Evolutionary conservation across 1,140 invertebrate species (phyloP), one percentile per base, ranked within the genome.

Genomic region (Homarus americanus): DNA sequence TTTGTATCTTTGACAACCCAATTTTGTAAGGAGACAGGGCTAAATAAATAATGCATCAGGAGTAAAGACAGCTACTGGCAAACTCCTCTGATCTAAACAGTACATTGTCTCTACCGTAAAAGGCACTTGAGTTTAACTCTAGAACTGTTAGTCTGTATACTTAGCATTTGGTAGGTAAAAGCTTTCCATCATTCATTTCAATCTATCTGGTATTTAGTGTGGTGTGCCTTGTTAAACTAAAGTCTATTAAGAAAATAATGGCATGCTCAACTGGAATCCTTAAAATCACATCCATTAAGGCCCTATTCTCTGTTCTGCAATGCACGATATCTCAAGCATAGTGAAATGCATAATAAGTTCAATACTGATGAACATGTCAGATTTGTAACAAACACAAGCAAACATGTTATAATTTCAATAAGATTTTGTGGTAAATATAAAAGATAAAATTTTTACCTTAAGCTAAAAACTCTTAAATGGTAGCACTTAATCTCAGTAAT

Each of bases 121-220:
- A 90, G 88, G 88, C 88, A 90, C 88, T 90, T 90, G 88, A 90
- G 83, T 90, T 90, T 82, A 90, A 73, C 49, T 90, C 53, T 53
- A 78, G 58, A 90, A 90, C 44, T 75, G 36, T 82, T 82, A 80
- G 41, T 58, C 73, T 63, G 53, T 75, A 79, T 69, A 78, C 32
- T 36, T 41, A 20, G n/a, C n/a, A n/a, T n/a, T n/a, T 73, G 41
- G 53, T 36, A 86, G 38, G 82, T n/a, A 17, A 58, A 78, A 40
- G 24, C 58, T 63, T 63, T 69, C 84, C 28, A 49, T 44, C 40
- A 38, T 76, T 44, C 73, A 76, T 20, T 76, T n/a, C 36, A 76
- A 7, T 76, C 15, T 44, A 44, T 76, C n/a, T n/a, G n/a, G n/a
- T n/a, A n/a, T n/a, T 38, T 38, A 76, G 15, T 41, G 69, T 73